Base-by-base conservation (phyloP, 2,888 invertebrate genomes). In the Trisateles emortualis region DNA sequence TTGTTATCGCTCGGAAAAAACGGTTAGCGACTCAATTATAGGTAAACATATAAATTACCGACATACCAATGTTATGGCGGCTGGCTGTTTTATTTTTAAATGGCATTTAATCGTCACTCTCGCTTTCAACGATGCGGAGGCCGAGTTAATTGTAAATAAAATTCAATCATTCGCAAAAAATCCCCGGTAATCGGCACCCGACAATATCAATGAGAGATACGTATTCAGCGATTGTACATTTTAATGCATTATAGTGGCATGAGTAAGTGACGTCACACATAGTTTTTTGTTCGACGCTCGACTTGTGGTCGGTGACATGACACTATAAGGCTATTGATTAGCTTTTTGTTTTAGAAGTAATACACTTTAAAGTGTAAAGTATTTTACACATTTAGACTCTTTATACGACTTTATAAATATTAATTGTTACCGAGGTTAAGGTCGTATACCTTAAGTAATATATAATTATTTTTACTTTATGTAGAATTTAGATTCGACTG, bases 151-250 rank as follows among this genome's bases (percentile, higher is more conserved):
- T 92, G 91, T 92, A 91, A 92, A 92, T 92, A 92, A 91, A 92
- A 92, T 91, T 89, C 89, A 88, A 91, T 92, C 90, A 92, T 88
- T 91, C 86, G 90, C 86, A 89, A 92, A 92, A 92, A 92, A 89
- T 79, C 76, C 82, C 75, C 82, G 72, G 88, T 88, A 90, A 91
- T 90, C 87, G 87, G 78, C 81, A 76, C 76, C 78, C 85, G 84
- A 81, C 86, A 85, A 84, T 86, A 88, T 87, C 89, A 89, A 87
- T 87, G 90, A 88, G 86, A 81, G 83, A 82, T 83, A 72, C 79
- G 77, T 70, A 69, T 72, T 66, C 80, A 72, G 68, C 67, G 74
- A 64, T 68, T 75, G 78, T 75, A 72, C 69, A 70, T 72, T 74
- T 79, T 76, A 74, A 78, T 75, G 64, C 64, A 68, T 68, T 75